Base-by-base conservation (phyloP, 2,113 vertebrate genomes). In the Camelus dromedarius region DNA sequence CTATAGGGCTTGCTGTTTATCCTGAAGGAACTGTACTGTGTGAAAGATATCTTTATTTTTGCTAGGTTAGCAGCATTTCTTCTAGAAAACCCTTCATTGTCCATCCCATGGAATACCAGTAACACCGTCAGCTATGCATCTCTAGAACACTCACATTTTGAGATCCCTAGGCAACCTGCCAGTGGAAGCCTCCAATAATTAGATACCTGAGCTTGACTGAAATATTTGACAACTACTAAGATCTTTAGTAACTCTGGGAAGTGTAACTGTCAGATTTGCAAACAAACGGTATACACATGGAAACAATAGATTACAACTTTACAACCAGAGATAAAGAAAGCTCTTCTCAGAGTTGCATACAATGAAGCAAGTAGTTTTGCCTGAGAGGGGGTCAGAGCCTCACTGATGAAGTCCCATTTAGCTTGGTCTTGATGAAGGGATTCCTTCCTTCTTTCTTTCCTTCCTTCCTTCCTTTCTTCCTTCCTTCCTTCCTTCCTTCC, bases 161-260 rank as follows among this genome's bases (percentile, higher is more conserved):
- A 3, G 2, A 48, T 35, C 35, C 3, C 28, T 70, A 5, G 48
- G 24, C 6, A 84, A 46, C 30, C 35, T 60, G 0, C 28, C 19
- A 11, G 4, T 42, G 18, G n/a, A 81, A 30, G 42, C 30, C 35
- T 30, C 58, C 24, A 76, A 83, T 10, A 85, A 28, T 77, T 42
- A 73, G 50, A 80, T 52, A 52, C 15, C 20, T 66, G 24, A 93
- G 32, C 11, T 80, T 89, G 15, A 89, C 19, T 81, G 28, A 60
- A 73, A 80, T 54, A 46, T 62, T 67, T 80, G 20, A 19, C 8
- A 76, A 81, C 35, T 91, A 76, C 2, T 38, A 92, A 93, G 12
- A 75, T 62, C 1, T 69, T 75, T 38, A 95, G 14, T 76, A 79
- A 46, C 66, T 87, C 18, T 70, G 10, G 24, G 19, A 96, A 93